phyloP scores from a whole-genome alignment of 2,113 vertebrate species.

The Balaeniceps rex region DNA sequence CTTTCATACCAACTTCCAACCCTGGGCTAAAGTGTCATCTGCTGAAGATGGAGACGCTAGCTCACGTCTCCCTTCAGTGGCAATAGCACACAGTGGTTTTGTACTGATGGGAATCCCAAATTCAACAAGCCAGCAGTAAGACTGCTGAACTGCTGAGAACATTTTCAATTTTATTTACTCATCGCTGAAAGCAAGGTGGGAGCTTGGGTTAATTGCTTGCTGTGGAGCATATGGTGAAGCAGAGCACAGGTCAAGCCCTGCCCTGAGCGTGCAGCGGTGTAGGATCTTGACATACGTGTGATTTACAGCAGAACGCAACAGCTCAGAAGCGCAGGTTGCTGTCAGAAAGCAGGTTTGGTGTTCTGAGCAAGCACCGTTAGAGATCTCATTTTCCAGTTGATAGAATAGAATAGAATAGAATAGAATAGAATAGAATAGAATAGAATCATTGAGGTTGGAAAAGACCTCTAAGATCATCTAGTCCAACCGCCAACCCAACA shows the following conservation, averaged over 20 bases:
- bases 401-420: no score
- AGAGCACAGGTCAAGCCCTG: neutral
- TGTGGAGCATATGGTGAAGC: neutral
- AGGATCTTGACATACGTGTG: fast-evolving
- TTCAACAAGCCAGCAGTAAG: neutral
- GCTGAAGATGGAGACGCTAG: neutral
- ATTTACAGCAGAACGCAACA: neutral
- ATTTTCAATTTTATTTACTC: neutral
- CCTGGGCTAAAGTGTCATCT: neutral
- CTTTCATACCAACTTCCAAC: neutral
- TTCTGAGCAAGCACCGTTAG: neutral
- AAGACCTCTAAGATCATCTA: no score
- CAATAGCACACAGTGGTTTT: neutral
- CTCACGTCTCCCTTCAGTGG: neutral
- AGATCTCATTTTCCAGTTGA: neutral
- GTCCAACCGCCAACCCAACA: no score
- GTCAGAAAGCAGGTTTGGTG: neutral
- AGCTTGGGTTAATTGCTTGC: neutral
- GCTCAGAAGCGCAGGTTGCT: neutral
- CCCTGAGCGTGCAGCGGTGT: neutral
- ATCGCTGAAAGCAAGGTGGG: neutral
- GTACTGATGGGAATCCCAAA: neutral
- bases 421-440: no score
- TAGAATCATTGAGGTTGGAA: no score
- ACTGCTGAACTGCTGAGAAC: neutral